Evolutionary conservation across 2,888 invertebrate genomes (phyloP), one percentile per base, ranked within the genome.

Genomic region (Nomada hirtipes): DNA sequence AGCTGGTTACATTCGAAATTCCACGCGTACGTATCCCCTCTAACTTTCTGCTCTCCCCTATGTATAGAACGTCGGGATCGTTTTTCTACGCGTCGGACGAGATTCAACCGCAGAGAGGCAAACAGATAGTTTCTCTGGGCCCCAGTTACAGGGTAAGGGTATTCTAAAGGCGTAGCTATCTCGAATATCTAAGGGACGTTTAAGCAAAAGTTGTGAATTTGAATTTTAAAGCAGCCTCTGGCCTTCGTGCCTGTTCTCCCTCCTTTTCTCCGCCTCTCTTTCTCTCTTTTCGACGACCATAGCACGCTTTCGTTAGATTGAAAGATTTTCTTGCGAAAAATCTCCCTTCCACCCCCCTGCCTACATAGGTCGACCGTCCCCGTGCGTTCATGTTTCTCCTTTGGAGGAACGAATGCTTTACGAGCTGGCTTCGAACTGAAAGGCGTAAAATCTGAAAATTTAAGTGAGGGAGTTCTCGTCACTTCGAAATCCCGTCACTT

Each of bases 401-500:
- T 42, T 29, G 52, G 60, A 60, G 71, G 50, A 72, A 67, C 82
- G 85, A 87, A 90, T 90, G 91, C 91, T 92, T 92, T 92, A 92
- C 90, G 89, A 90, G 83, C 72, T 70, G 84, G 86, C 71, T 86
- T 86, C 83, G 85, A 80, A 83, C 71, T 79, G 83, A 82, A 76
- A 79, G 50, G 87, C 89, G 87, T 91, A 90, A 91, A 91, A 89
- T 89, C 88, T 87, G 85, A 80, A 89, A 92, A 91, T 90, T 87
- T 89, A 88, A 79, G 86, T 84, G 85, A 47, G 71, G 57, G 82
- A 82, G 81, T 85, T 79, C 84, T 72, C 71, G 61, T 73, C 67
- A 64, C 11, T 44, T 29, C 44, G 18, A 61, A 77, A 15, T 61
- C 47, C 53, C n/a, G 2, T 2, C 26, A 52, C 13, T 7, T 44